These are phyloP conservation scores for Gallinago jamesoni DNA, from an alignment of 2,113 vertebrate genomes.

Conservation along the genomic window DNA sequence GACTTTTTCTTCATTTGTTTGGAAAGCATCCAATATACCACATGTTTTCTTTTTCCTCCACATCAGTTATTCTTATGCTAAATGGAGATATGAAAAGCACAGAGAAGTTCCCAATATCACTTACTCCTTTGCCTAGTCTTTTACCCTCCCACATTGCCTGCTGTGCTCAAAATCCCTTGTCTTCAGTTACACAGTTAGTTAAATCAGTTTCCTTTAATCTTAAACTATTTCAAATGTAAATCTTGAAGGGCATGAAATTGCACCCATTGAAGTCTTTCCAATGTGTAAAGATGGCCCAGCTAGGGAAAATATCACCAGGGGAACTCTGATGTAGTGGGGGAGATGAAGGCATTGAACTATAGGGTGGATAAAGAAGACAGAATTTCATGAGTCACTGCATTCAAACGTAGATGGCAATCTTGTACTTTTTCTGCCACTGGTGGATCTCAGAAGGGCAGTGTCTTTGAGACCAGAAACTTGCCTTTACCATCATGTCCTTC, in stretches of 20 bases:
- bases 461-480: neutral
- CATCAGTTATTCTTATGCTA: conserved; percentile 20
- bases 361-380: neutral
- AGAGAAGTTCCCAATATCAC: neutral
- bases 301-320: neutral
- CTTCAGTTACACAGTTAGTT: neutral
- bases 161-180: conserved; percentile 6
- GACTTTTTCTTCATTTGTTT: neutral
- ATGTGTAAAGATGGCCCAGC: neutral
- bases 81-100: neutral
- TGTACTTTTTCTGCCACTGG: neutral
- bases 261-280: conserved; percentile 5
- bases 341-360: neutral
- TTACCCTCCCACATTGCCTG: conserved; percentile 18
- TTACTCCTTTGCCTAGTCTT: neutral
- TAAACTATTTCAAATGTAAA: conserved; percentile 26
- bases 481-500: neutral
- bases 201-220: conserved; percentile 31
- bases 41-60: conserved; percentile 1
- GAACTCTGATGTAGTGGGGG: neutral
- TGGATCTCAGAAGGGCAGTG: neutral
- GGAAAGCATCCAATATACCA: conserved; percentile 21
- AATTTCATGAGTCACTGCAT: neutral
- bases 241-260: neutral
- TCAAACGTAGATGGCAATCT: conserved; percentile 42